Percentiles rank a stretch among this genome's conserved stretches.
Conservation (phyloP, 2,797 vertebrate genomes). For the Mus caroli region DNA sequence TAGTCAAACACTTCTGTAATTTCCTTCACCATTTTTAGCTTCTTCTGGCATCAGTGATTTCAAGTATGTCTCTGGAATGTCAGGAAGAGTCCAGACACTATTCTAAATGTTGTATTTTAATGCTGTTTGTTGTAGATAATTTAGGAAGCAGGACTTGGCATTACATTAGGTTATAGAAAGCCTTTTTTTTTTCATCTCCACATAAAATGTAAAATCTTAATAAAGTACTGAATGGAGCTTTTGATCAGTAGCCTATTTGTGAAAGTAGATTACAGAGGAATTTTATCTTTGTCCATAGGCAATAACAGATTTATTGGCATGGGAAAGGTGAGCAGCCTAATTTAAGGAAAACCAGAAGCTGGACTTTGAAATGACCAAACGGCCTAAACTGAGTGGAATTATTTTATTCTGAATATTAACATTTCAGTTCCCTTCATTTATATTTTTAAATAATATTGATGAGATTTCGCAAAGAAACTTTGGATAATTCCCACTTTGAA, state of each 20-base stretch:
- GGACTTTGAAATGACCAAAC: constrained; percentile 35
- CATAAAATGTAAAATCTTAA: constrained; percentile 59
- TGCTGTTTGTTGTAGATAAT: constrained; percentile 55
- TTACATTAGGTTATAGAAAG: not conserved
- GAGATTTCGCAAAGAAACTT: constrained; percentile 45
- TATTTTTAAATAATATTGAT: not conserved
- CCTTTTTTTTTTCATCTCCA: constrained; percentile 10
- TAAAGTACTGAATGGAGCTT: constrained; percentile 26
- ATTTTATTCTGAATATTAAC: constrained; percentile 38
- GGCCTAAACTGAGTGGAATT: not conserved
- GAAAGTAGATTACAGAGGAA: constrained; percentile 65
- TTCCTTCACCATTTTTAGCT: constrained; percentile 81
- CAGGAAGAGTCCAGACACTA: constrained; percentile 68
- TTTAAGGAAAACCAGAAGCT: constrained; percentile 58
- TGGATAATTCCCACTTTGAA: constrained; percentile 28
- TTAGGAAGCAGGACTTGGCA: not conserved
- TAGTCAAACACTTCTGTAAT: constrained; percentile 80
- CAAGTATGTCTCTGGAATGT: constrained; percentile 76
- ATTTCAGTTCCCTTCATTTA: not conserved
- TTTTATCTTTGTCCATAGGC: constrained; percentile 56
- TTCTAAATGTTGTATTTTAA: constrained; percentile 69
- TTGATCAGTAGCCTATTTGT: constrained; percentile 50
- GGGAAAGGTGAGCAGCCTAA: not conserved
- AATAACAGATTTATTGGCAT: constrained; percentile 26
- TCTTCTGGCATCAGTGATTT: constrained; percentile 73